Evolutionary conservation across 2,888 invertebrate genomes (phyloP).

Genomic region (Hypsopygia costalis): DNA sequence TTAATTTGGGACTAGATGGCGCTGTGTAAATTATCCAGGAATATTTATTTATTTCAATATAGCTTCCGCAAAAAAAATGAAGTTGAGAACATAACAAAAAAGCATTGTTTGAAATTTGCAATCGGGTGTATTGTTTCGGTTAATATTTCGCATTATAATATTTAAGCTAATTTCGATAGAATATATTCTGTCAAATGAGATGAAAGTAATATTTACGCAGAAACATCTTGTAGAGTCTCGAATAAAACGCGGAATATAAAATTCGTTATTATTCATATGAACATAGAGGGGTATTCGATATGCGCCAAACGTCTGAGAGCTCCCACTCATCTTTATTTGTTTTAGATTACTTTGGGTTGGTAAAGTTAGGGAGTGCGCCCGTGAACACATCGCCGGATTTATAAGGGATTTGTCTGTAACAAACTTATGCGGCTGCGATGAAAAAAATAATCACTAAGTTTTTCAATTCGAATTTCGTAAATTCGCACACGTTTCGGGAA

Average conservation of each 20-base stretch:
- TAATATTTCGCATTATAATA: too few species aligned
- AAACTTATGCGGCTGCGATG: slow-evolving; percentile 38
- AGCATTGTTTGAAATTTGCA: too few species aligned
- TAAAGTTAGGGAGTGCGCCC: slow-evolving; percentile 45
- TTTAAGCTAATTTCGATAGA: slow-evolving; percentile 3
- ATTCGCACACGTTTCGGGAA: slow-evolving; percentile 27
- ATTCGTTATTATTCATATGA: slow-evolving; percentile 61
- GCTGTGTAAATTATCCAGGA: too few species aligned
- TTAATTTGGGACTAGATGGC: too few species aligned
- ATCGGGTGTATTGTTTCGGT: too few species aligned
- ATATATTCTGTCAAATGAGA: slow-evolving; percentile 30
- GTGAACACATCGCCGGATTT: slow-evolving; percentile 53
- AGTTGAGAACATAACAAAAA: too few species aligned
- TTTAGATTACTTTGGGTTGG: slow-evolving; percentile 73
- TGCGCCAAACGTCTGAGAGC: slow-evolving; percentile 58
- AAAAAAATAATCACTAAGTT: slow-evolving; percentile 58
- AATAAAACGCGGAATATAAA: slow-evolving; percentile 44
- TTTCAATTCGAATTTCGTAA: slow-evolving; percentile 52
- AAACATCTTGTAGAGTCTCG: slow-evolving; percentile 36
- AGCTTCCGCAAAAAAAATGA: too few species aligned
- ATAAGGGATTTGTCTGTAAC: slow-evolving; percentile 47
- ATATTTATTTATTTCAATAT: too few species aligned
- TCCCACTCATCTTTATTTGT: slow-evolving; percentile 73
- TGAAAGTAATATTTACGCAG: slow-evolving; percentile 23
- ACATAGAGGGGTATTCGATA: slow-evolving; percentile 61